These are phyloP conservation scores for Philereme vetulata DNA, from an alignment of 2,888 invertebrate genomes.

Conservation along the genomic window DNA sequence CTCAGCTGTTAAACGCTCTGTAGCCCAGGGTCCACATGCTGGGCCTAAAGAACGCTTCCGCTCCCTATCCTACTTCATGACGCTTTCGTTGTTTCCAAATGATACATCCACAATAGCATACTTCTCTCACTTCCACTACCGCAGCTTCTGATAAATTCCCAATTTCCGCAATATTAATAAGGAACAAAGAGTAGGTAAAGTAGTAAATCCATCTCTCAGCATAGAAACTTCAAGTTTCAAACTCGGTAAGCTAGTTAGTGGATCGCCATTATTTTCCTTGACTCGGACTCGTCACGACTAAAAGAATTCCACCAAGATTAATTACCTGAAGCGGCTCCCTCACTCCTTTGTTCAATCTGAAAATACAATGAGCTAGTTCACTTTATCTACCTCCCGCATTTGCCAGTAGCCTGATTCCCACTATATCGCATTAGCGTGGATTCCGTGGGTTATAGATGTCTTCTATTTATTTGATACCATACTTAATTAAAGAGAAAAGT, in stretches of 20 bases:
- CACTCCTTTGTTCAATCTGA: conserved; percentile 57
- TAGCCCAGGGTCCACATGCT: too few relatives aligned
- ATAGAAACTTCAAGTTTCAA: conserved; percentile 23
- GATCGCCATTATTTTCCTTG: conserved; percentile 60
- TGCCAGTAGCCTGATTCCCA: neutral
- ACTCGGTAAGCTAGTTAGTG: conserved; percentile 35
- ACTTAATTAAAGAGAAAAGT: too few relatives aligned
- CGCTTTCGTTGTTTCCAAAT: too few relatives aligned
- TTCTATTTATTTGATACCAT: too few relatives aligned
- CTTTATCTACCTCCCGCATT: neutral
- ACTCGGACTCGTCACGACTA: conserved; percentile 54
- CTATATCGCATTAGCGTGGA: neutral
- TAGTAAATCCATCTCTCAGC: conserved; percentile 1
- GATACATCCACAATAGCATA: too few relatives aligned
- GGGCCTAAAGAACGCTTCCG: too few relatives aligned
- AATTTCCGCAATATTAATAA: too few relatives aligned
- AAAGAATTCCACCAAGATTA: conserved; percentile 73
- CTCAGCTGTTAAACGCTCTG: too few relatives aligned
- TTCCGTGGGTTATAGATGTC: too few relatives aligned
- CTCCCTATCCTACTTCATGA: too few relatives aligned
- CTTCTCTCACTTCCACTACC: too few relatives aligned
- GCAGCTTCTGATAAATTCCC: too few relatives aligned
- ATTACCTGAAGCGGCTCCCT: conserved; percentile 70
- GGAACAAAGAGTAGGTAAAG: neutral
- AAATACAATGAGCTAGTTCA: conserved; percentile 14